phyloP scores from a whole-genome alignment of 2,797 vertebrate genomes.

The Danio choprae region DNA sequence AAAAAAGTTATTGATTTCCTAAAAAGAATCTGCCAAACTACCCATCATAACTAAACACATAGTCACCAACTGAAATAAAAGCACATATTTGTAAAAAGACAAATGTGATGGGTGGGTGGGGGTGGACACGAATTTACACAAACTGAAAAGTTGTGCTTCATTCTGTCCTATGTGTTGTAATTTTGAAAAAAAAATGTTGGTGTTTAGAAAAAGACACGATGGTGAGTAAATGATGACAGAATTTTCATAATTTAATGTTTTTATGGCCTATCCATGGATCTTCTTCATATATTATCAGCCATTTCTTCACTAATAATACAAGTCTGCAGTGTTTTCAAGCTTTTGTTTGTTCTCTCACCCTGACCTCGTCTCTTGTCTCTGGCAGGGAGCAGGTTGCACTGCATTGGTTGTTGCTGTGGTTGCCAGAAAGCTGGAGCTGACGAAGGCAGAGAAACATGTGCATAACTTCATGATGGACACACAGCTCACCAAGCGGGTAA shows the following conservation, averaged over 20 bases:
- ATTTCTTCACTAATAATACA: constrained; percentile 61
- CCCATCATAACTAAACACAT: no score
- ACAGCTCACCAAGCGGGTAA: constrained; percentile 96
- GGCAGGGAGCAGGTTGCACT: constrained; percentile 92
- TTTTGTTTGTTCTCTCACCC: constrained; percentile 30
- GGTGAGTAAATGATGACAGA: no score
- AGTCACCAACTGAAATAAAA: no score
- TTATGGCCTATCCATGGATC: not conserved
- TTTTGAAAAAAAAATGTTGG: no score
- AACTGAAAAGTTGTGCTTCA: no score
- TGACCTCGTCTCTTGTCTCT: constrained; percentile 55
- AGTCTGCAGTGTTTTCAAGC: constrained; percentile 67
- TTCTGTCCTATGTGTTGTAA: no score
- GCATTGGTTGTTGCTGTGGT: constrained; percentile 98
- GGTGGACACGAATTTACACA: no score
- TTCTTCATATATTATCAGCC: constrained; percentile 3
- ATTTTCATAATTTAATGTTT: constrained; percentile 3
- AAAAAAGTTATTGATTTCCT: no score
- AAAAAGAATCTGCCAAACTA: no score
- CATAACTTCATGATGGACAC: constrained; percentile 99
- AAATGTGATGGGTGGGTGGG: no score
- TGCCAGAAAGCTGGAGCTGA: constrained; percentile 97
- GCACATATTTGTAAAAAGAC: no score
- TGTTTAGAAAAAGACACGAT: no score
- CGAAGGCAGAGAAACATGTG: constrained; percentile 97